Conservation (phyloP, 2,797 vertebrate genomes). For the Crocodylus rhombifer region DNA sequence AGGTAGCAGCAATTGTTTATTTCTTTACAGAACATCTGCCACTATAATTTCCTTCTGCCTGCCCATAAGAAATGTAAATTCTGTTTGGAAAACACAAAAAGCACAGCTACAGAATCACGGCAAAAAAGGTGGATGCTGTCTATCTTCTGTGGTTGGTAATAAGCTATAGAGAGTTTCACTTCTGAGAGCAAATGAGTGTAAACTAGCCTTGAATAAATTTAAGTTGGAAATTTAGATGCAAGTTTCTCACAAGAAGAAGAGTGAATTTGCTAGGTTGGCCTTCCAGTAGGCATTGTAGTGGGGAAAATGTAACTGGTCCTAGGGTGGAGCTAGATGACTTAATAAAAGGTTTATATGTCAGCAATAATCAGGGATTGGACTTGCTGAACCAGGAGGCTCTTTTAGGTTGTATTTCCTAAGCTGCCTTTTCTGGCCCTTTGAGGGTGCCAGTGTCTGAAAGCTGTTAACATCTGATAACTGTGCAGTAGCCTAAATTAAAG, state of each 20-base stretch:
- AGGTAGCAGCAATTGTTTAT: constrained; percentile 56
- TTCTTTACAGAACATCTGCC: constrained; percentile 69
- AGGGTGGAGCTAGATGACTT: neutral
- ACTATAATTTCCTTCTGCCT: constrained; percentile 24
- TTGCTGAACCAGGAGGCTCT: neutral
- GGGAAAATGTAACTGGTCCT: neutral
- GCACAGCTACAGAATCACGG: neutral
- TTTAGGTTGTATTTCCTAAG: neutral
- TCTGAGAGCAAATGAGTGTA: neutral
- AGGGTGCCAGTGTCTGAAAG: neutral
- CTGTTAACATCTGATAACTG: neutral
- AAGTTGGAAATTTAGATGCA: neutral
- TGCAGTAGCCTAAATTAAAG: constrained; percentile 34
- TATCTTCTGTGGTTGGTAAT: neutral
- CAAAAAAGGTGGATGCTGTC: accelerated
- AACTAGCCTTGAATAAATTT: neutral
- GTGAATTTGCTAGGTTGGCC: neutral
- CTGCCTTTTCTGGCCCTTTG: constrained; percentile 59
- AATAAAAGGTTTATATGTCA: neutral
- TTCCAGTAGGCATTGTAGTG: neutral
- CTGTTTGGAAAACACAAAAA: neutral
- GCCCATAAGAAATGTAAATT: neutral
- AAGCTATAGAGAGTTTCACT: neutral
- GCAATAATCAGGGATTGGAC: neutral
- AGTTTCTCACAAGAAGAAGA: too few relatives aligned